Percentiles rank a stretch among this genome's conserved stretches.
Evolutionary conservation across 37 sponge, comb jelly and placozoan genomes (phyloP).

Genomic region (Oscarella lobularis): DNA sequence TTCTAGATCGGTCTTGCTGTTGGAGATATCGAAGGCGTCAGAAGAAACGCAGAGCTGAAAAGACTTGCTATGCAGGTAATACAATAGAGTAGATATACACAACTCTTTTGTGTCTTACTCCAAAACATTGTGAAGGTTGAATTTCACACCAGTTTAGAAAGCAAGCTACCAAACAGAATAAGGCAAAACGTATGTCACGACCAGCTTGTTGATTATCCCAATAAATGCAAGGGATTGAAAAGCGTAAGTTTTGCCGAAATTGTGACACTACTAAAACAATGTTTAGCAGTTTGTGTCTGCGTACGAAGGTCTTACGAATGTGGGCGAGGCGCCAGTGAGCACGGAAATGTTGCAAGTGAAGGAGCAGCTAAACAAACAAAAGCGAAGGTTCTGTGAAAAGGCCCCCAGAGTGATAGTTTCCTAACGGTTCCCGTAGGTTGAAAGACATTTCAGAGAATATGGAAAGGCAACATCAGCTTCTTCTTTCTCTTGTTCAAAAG

Average conservation of each 20-base stretch:
- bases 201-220: too few relatives aligned
- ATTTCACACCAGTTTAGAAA: not conserved
- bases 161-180: not conserved
- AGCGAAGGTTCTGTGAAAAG: too few relatives aligned
- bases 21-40: constrained; percentile 66
- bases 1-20: constrained; percentile 71
- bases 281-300: not conserved
- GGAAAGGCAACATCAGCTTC: not conserved
- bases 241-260: not conserved
- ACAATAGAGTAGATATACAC: not conserved
- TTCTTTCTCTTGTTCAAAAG: not conserved
- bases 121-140: not conserved
- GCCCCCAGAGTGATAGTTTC: too few relatives aligned
- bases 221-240: too few relatives aligned
- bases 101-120: too few relatives aligned
- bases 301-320: too few relatives aligned
- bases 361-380: too few relatives aligned
- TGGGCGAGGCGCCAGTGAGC: not conserved
- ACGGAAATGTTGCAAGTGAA: too few relatives aligned
- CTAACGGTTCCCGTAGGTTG: too few relatives aligned
- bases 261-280: not conserved
- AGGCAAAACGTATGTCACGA: not conserved
- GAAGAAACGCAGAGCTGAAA: constrained; percentile 37
- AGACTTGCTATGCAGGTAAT: constrained; percentile 9
- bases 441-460: not conserved